A percentile compares a stretch with the other conserved stretches of the same genome.
These are phyloP conservation scores for Varanus salvator DNA, from an alignment of 2,113 vertebrate species.

Conservation along the genomic window DNA sequence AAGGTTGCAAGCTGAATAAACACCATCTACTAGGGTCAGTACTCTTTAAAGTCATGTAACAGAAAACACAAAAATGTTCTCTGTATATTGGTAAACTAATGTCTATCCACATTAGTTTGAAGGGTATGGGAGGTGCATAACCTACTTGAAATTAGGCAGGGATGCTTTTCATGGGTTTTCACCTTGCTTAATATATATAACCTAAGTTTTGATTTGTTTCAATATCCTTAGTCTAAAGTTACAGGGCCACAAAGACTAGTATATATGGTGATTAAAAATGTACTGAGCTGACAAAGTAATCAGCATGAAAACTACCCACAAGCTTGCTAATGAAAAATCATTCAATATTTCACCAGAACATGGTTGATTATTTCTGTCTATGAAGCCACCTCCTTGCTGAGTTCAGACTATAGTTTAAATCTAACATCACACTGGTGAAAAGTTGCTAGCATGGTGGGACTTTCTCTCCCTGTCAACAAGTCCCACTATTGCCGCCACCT, in stretches of 20 bases:
- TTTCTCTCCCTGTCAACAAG: too few relatives aligned
- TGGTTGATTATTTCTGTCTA: background rate
- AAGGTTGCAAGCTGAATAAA: conserved; percentile 65
- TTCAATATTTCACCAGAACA: background rate
- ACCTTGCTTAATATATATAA: background rate
- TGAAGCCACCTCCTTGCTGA: too few relatives aligned
- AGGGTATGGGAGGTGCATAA: background rate
- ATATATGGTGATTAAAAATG: background rate
- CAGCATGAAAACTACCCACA: too few relatives aligned
- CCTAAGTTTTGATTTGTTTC: background rate
- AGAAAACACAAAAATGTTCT: conserved; percentile 41
- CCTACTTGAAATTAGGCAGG: background rate
- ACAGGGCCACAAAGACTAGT: background rate
- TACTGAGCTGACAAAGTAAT: background rate
- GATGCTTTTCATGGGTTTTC: conserved; percentile 8
- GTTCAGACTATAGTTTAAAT: too few relatives aligned
- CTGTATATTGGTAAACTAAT: background rate
- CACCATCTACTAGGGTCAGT: conserved; percentile 48
- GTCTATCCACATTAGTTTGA: conserved; percentile 39
- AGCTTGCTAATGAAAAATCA: background rate
- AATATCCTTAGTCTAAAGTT: background rate
- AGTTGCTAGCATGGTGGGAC: too few relatives aligned
- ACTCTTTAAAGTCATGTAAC: conserved; percentile 35
- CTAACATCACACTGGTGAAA: too few relatives aligned
- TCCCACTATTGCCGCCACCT: too few relatives aligned